Evolutionary conservation across 2,113 vertebrate species (phyloP).

Genomic region (western clawed frog (Xenopus tropicalis)): UCB_Xtro_10.0 CM004443.2:140343001-140343500

Average conservation of each 20-base stretch:
- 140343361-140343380: slow-evolving; percentile 75
- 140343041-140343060: slow-evolving; percentile 79
- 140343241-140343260: slow-evolving; percentile 66
- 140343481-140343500: too few species aligned
- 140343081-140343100: neutral
- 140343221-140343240: slow-evolving; percentile 55
- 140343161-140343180: too few species aligned
- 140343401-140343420: too few species aligned
- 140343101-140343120: neutral
- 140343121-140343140: neutral
- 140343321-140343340: slow-evolving; percentile 51
- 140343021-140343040: slow-evolving; percentile 86
- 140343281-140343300: slow-evolving; percentile 57
- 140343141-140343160: too few species aligned
- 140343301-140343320: slow-evolving; percentile 34
- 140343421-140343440: too few species aligned
- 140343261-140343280: slow-evolving; percentile 63
- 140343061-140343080: slow-evolving; percentile 65
- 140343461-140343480: too few species aligned
- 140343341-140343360: slow-evolving; percentile 79
- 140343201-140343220: slow-evolving; percentile 14
- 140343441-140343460: too few species aligned
- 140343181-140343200: too few species aligned
- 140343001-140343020: slow-evolving; percentile 81
- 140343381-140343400: slow-evolving; percentile 52